phyloP scores from a whole-genome alignment of 64 coral and sea anemone species.

The Actinia tenebrosa region DNA sequence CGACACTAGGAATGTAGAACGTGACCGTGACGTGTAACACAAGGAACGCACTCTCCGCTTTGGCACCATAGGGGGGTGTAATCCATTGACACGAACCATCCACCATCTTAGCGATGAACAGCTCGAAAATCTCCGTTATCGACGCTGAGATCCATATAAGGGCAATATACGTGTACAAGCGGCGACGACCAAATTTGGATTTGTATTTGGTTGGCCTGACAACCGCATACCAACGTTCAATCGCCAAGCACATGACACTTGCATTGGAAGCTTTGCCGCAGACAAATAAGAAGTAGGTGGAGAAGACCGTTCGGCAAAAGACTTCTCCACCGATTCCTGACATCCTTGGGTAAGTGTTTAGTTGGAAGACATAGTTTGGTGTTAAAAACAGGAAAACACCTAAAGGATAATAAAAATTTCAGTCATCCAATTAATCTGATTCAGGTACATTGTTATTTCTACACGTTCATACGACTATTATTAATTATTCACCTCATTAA shows the following conservation, averaged over 20 bases:
- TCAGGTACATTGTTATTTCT: background rate
- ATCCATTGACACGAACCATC: conserved; percentile 10
- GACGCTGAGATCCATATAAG: conserved; percentile 42
- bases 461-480: too few species aligned
- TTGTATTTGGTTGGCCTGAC: conserved; percentile 39
- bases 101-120: background rate
- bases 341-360: background rate
- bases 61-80: background rate
- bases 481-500: too few species aligned
- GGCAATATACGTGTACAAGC: conserved; percentile 5
- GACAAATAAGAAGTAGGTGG: conserved; percentile 38
- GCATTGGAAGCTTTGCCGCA: conserved; percentile 44
- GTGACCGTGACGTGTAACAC: conserved; percentile 32
- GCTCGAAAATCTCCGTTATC: conserved; percentile 12
- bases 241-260: conserved; percentile 28
- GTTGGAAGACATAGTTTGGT: background rate
- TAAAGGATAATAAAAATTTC: background rate
- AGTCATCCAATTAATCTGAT: background rate
- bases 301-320: conserved; percentile 41
- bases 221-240: conserved; percentile 53
- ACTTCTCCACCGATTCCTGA: conserved; percentile 21
- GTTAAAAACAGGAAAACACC: conserved; percentile 23
- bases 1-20: conserved; percentile 36
- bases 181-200: conserved; percentile 12
- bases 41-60: conserved; percentile 9